A percentile compares a stretch with the other conserved stretches of the same genome.
Evolutionary conservation across 2,888 invertebrate genomes (phyloP).

Genomic region (Phengaris alcon): DNA sequence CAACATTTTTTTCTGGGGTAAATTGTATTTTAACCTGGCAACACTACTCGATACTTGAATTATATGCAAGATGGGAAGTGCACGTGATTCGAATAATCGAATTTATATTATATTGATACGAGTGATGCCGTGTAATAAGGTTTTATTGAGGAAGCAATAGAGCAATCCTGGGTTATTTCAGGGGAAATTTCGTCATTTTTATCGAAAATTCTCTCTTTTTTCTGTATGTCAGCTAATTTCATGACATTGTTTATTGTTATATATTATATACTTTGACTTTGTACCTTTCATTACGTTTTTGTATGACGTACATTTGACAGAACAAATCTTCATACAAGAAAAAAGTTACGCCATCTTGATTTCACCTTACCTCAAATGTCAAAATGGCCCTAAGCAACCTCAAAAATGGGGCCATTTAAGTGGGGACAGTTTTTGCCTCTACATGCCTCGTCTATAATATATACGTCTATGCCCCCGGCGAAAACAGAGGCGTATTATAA

Average conservation of each 20-base stretch:
- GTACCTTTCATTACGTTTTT: no score
- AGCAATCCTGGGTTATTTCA: slow-evolving; percentile 1
- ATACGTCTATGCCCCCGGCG: no score
- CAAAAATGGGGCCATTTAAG: no score
- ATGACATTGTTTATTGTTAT: not conserved
- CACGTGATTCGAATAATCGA: slow-evolving; percentile 21
- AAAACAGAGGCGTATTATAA: no score
- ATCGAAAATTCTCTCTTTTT: not conserved
- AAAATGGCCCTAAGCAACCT: no score
- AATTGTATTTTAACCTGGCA: not conserved
- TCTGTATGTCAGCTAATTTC: not conserved
- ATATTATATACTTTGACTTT: no score
- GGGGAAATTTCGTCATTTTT: not conserved
- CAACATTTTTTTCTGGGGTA: not conserved
- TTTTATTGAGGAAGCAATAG: not conserved
- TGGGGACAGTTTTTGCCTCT: no score
- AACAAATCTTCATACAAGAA: no score
- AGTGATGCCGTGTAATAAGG: slow-evolving; percentile 7
- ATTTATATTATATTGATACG: slow-evolving; percentile 4
- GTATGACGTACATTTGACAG: no score
- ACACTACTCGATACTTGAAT: slow-evolving; percentile 20
- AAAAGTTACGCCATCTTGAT: no score
- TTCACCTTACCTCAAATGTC: no score
- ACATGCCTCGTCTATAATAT: no score
- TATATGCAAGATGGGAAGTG: slow-evolving; percentile 23